Conservation (phyloP, 2,888 invertebrate species). For the Catonia carolina region DNA sequence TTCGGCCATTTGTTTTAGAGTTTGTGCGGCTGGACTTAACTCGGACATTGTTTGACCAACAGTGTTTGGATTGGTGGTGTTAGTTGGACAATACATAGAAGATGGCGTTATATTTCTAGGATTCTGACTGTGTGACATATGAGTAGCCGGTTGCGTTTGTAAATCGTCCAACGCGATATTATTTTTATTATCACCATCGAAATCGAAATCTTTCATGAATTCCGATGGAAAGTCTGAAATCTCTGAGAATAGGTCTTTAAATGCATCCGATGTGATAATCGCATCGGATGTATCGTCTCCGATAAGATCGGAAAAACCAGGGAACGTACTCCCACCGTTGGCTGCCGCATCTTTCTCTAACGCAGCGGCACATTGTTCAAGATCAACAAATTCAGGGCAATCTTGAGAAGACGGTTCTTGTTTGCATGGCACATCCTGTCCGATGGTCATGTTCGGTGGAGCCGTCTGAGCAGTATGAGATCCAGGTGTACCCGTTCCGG, state of each 20-base stretch:
- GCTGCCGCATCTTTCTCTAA: slow-evolving; percentile 75
- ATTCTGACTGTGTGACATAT: too few relatives aligned
- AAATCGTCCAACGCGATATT: slow-evolving; percentile 21
- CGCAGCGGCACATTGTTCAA: slow-evolving; percentile 77
- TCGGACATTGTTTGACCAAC: slow-evolving; percentile 52
- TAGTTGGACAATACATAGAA: neutral
- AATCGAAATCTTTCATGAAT: slow-evolving; percentile 71
- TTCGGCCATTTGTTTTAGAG: slow-evolving; percentile 93
- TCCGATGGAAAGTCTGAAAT: slow-evolving; percentile 76
- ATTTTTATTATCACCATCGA: too few relatives aligned
- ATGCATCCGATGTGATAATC: slow-evolving; percentile 64
- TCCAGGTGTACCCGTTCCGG: neutral
- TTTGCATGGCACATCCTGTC: slow-evolving; percentile 59
- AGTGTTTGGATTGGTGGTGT: neutral
- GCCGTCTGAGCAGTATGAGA: slow-evolving; percentile 21
- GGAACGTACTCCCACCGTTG: slow-evolving; percentile 61
- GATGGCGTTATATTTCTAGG: slow-evolving; percentile 23
- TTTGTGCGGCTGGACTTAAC: slow-evolving; percentile 88
- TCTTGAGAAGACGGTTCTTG: slow-evolving; percentile 57
- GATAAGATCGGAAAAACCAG: slow-evolving; percentile 71
- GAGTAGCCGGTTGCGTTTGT: too few relatives aligned
- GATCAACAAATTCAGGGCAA: slow-evolving; percentile 78
- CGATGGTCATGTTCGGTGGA: slow-evolving; percentile 23
- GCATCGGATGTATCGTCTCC: slow-evolving; percentile 78
- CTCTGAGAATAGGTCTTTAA: slow-evolving; percentile 74